phyloP scores from a whole-genome alignment of 2,888 invertebrate genomes.

The Brachycybe producta region DNA sequence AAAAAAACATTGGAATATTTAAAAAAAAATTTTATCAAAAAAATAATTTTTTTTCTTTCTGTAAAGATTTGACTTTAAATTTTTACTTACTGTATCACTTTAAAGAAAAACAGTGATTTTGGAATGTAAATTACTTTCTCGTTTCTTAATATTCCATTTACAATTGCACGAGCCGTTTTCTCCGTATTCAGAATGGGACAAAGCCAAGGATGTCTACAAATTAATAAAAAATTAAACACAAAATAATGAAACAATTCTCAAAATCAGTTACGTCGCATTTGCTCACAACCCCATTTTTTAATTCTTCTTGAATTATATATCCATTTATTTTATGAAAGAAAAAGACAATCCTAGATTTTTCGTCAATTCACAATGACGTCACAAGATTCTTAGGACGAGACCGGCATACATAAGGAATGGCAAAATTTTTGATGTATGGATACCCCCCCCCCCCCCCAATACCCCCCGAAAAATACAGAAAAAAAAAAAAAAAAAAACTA shows the following conservation, averaged over 20 bases:
- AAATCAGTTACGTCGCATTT: too few species aligned
- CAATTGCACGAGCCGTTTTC: conserved; percentile 44
- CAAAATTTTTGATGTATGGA: too few species aligned
- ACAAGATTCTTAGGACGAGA: too few species aligned
- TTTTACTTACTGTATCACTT: conserved; percentile 9
- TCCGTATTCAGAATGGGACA: conserved; percentile 49
- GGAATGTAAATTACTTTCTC: conserved; percentile 32
- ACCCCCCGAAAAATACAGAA: too few species aligned
- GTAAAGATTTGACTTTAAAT: background rate
- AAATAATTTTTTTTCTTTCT: background rate
- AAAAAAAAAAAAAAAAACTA: too few species aligned
- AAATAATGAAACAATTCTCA: too few species aligned
- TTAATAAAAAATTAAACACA: conserved; percentile 9
- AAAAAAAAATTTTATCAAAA: background rate
- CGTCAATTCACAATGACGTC: too few species aligned
- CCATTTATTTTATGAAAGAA: too few species aligned
- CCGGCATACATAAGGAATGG: too few species aligned
- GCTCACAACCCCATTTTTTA: background rate
- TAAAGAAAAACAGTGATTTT: background rate
- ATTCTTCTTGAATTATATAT: too few species aligned
- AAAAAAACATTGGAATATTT: background rate
- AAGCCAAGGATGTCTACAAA: conserved; percentile 48
- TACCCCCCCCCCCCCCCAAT: too few species aligned
- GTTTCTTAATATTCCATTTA: conserved; percentile 49
- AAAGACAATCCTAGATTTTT: too few species aligned